Evolutionary conservation across 2,797 vertebrate genomes (phyloP).

Genomic region (Rhabdomys pumilio): DNA sequence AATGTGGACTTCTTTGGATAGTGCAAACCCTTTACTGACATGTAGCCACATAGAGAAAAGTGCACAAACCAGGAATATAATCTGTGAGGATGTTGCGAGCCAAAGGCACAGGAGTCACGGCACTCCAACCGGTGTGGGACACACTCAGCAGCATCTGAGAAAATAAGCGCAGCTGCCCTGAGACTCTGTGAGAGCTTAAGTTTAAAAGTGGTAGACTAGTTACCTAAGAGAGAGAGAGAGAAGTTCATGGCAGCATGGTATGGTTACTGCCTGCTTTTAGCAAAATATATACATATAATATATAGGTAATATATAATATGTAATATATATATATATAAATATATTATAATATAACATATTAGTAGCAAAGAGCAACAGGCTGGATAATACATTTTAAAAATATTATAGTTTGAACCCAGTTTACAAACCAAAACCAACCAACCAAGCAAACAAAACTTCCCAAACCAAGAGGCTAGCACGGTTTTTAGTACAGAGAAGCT

Average conservation of each 20-base stretch:
- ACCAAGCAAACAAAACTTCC: neutral
- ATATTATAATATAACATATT: neutral
- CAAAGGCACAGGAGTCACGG: neutral
- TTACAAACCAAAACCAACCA: neutral
- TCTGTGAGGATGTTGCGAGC: constrained; percentile 19
- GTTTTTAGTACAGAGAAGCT: neutral
- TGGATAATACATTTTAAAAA: neutral
- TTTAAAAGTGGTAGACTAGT: too few species aligned
- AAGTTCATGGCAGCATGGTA: neutral
- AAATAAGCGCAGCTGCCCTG: neutral
- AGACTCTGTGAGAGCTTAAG: neutral
- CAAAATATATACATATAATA: neutral
- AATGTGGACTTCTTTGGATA: neutral
- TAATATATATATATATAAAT: too few species aligned
- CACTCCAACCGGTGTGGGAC: neutral
- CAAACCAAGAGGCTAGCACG: neutral
- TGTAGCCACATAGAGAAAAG: neutral
- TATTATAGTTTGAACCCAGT: neutral
- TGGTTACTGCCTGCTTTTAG: neutral
- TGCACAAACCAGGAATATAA: neutral
- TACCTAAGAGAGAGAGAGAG: too few species aligned
- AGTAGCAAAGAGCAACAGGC: neutral
- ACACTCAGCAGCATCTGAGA: neutral
- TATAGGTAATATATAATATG: too few species aligned
- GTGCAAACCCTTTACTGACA: constrained; percentile 3